phyloP scores from a whole-genome alignment of 2,113 vertebrate genomes.

The Micromys minutus region DNA sequence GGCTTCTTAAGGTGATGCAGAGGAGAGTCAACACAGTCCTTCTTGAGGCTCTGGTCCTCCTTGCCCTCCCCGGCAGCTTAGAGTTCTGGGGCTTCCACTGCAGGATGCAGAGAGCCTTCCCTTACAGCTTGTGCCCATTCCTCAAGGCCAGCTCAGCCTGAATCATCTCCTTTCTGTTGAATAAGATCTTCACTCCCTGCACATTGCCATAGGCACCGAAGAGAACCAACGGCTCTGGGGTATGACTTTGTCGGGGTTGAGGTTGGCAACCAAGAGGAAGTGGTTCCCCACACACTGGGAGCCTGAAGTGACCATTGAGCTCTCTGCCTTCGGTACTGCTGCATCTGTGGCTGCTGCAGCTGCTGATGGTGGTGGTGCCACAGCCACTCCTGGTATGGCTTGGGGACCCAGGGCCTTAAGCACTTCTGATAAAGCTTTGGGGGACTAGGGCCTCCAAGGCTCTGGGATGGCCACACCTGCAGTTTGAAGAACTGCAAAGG shows the following conservation, averaged over 20 bases:
- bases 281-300: constrained; percentile 89
- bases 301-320: constrained; percentile 85
- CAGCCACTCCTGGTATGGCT: constrained; percentile 89
- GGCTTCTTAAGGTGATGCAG: constrained; percentile 98
- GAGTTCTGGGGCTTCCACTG: constrained; percentile 94
- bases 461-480: constrained; percentile 90
- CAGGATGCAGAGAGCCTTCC: constrained; percentile 92
- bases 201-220: constrained; percentile 95
- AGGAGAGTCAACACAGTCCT: constrained; percentile 93
- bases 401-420: constrained; percentile 91
- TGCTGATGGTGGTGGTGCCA: constrained; percentile 64
- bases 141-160: constrained; percentile 98
- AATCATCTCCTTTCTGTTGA: constrained; percentile 97
- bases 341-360: neutral
- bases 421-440: constrained; percentile 89
- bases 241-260: constrained; percentile 98
- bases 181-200: constrained; percentile 95
- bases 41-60: constrained; percentile 94
- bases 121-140: constrained; percentile 94
- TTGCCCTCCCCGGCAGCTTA: constrained; percentile 93
- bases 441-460: too few relatives aligned
- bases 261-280: constrained; percentile 96
- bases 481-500: constrained; percentile 94
- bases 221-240: constrained; percentile 99
- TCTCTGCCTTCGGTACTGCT: neutral